phyloP scores from a whole-genome alignment of 2,888 invertebrate genomes.

The Agriopis aurantiaria region DNA sequence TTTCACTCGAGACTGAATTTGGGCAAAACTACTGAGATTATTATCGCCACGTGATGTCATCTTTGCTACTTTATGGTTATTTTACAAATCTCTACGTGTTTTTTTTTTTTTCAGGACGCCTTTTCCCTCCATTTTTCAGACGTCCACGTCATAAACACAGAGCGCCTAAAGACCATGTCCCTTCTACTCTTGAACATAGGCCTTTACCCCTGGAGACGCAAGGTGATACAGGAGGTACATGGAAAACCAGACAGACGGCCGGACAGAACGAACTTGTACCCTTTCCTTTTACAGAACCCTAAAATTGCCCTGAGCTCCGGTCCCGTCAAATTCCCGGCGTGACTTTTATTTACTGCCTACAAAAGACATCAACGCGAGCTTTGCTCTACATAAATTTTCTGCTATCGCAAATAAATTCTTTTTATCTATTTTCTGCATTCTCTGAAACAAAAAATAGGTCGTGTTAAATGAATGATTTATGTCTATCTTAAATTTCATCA shows the following conservation, averaged over 20 bases:
- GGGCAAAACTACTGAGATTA: too few relatives aligned
- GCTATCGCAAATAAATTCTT: neutral
- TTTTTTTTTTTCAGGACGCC: conserved; percentile 90
- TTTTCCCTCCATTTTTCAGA: conserved; percentile 94
- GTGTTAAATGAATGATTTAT: too few relatives aligned
- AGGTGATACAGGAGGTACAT: conserved; percentile 68
- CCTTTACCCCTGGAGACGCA: conserved; percentile 78
- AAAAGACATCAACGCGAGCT: conserved; percentile 40
- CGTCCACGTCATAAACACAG: conserved; percentile 93
- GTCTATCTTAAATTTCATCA: too few relatives aligned
- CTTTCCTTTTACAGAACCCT: too few relatives aligned
- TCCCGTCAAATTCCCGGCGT: too few relatives aligned
- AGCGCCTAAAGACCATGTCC: conserved; percentile 89
- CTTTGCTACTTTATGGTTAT: too few relatives aligned
- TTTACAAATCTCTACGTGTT: too few relatives aligned
- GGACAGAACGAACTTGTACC: too few relatives aligned
- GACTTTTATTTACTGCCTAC: conserved; percentile 1
- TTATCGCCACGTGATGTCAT: too few relatives aligned
- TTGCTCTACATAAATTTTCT: neutral
- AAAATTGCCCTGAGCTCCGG: too few relatives aligned
- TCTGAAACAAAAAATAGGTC: neutral
- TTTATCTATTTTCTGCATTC: neutral
- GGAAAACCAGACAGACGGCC: too few relatives aligned
- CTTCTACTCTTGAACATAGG: conserved; percentile 84
- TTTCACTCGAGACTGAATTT: too few relatives aligned